Evolutionary conservation across 1,140 invertebrate species (phyloP).

Genomic region (Piezodorus guildinii): DNA sequence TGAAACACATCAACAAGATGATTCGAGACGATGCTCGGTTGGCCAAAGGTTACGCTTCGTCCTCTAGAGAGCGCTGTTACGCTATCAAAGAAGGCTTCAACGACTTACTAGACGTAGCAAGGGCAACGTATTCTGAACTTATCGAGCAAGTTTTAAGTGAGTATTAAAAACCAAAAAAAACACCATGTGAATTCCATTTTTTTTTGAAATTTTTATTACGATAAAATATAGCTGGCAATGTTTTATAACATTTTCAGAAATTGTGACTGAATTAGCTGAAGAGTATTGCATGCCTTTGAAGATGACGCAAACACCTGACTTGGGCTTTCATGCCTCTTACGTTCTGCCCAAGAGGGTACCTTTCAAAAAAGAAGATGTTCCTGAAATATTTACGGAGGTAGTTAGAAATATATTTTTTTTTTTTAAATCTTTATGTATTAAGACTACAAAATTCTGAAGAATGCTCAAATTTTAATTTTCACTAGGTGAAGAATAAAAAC

Average conservation of each 20-base stretch:
- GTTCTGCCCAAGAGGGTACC: slow-evolving; percentile 34
- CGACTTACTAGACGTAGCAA: slow-evolving; percentile 61
- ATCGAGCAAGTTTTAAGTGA: slow-evolving; percentile 62
- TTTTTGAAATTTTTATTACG: too few relatives aligned
- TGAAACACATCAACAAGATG: slow-evolving; percentile 48
- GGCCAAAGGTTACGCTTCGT: slow-evolving; percentile 51
- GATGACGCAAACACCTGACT: slow-evolving; percentile 48
- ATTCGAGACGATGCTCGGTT: slow-evolving; percentile 61
- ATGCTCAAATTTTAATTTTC: too few relatives aligned
- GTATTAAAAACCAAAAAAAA: too few relatives aligned
- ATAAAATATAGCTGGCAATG: background rate
- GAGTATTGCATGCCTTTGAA: slow-evolving; percentile 52
- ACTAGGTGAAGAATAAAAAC: slow-evolving; percentile 48
- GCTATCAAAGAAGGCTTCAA: slow-evolving; percentile 66
- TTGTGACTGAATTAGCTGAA: slow-evolving; percentile 49
- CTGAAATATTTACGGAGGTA: slow-evolving; percentile 55
- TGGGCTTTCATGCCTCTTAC: slow-evolving; percentile 67
- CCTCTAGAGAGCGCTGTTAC: slow-evolving; percentile 66
- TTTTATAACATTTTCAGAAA: slow-evolving; percentile 32
- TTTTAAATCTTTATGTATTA: too few relatives aligned
- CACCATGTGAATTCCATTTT: too few relatives aligned
- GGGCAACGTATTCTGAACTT: slow-evolving; percentile 63
- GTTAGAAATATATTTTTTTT: background rate
- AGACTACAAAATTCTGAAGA: too few relatives aligned
- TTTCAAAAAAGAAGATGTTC: slow-evolving; percentile 44